Base-by-base conservation (phyloP, 2,888 invertebrate genomes). In the Ctena decussata region DNA sequence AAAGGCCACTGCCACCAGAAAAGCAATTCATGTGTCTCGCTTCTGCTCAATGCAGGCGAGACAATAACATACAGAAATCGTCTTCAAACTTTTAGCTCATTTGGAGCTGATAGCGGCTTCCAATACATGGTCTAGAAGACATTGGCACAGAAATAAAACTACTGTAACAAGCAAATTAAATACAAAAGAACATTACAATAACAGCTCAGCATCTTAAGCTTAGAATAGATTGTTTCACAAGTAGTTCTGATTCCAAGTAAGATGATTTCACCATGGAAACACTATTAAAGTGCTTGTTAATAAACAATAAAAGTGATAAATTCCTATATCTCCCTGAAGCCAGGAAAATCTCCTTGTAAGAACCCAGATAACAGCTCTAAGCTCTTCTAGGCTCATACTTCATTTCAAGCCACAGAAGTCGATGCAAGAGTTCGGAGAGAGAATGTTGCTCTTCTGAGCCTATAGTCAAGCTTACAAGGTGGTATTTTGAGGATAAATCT, bases 221-320 rank as follows among this genome's bases (percentile, higher is more conserved):
- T 6, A 60, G 30, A 24, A 27, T 6, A 27, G 30, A 27, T 60
- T 24, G 60, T 18, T 60, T 27, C 60, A 6, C 24, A 27, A 27
- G 60, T 27, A 27, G 60, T 24, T 5, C 21, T 30, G 27, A 60
- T 27, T 24, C 60, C 30, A 27, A 60, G 30, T 60, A 60, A 60
- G 60, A 27, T 27, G 24, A 60, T 24, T 30, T 60, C 60, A 24
- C 60, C 30, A 60, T 60, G 60, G 60, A 11, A 27, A 60, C 60
- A 30, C 27, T 60, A 21, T 27, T 24, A 60, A 60, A 60, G 60
- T 83, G 72, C 82, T 86, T 77, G 86, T 83, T 83, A 86, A 86
- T 82, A 86, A 82, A 77, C 78, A 80, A 86, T 83, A 77, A 81
- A 76, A 69, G 60, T 70, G 76, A 76, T 81, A 79, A 72, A 78